phyloP scores from a whole-genome alignment of 2,888 invertebrate species.

The Aphrophora alni region DNA sequence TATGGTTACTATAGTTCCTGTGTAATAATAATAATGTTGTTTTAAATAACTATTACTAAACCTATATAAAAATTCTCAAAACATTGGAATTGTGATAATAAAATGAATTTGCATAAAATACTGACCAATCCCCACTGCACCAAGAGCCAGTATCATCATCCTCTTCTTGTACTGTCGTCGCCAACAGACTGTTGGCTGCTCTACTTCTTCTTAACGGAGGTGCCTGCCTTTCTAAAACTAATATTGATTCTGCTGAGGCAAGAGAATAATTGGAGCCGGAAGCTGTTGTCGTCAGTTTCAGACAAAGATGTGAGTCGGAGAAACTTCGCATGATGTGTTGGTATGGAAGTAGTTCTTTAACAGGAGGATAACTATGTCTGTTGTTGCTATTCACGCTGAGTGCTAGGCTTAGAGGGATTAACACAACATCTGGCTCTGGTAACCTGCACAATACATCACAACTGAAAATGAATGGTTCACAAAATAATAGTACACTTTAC shows the following conservation, averaged over 20 bases:
- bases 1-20: too few species aligned
- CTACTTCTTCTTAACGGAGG: constrained; percentile 65
- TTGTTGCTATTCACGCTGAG: constrained; percentile 57
- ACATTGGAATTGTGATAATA: too few species aligned
- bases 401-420: constrained; percentile 44
- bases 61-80: too few species aligned
- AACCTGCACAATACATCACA: background rate
- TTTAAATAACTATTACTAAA: too few species aligned
- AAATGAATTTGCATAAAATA: too few species aligned
- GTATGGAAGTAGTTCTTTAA: constrained; percentile 71
- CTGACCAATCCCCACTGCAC: constrained; percentile 64
- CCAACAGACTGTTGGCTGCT: constrained; percentile 59
- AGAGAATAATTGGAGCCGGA: constrained; percentile 52
- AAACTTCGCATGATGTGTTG: constrained; percentile 79
- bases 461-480: too few species aligned
- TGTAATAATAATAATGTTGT: too few species aligned
- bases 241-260: constrained; percentile 35
- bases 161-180: constrained; percentile 55
- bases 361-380: constrained; percentile 75
- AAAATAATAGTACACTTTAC: too few species aligned
- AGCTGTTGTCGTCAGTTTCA: constrained; percentile 65
- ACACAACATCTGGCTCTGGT: constrained; percentile 44
- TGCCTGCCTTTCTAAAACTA: constrained; percentile 58
- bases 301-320: constrained; percentile 75
- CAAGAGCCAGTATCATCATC: constrained; percentile 60